Conservation (phyloP, 1,140 invertebrate species). For the Solenopsis invicta region DNA sequence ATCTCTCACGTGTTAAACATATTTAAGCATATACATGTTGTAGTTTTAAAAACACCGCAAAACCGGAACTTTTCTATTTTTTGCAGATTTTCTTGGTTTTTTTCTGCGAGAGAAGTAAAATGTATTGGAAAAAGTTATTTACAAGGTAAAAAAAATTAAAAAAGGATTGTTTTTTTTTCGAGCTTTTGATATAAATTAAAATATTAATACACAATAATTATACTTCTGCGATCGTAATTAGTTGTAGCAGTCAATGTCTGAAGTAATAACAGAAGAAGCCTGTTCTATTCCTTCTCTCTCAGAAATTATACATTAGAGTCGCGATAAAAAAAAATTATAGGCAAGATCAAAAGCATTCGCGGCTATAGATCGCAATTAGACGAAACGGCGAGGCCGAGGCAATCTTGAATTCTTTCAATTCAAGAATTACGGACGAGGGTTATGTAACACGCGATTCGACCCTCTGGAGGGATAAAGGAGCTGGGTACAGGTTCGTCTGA, state of each 20-base stretch:
- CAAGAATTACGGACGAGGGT: conserved; percentile 70
- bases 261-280: background rate
- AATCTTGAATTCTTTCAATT: conserved; percentile 62
- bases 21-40: background rate
- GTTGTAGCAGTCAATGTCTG: background rate
- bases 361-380: conserved; percentile 31
- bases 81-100: no score
- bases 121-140: no score
- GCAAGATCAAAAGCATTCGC: conserved; percentile 3
- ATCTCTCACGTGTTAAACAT: background rate
- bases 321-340: conserved; percentile 22
- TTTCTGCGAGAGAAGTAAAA: no score
- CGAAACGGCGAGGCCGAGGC: conserved; percentile 5
- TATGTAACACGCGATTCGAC: conserved; percentile 81
- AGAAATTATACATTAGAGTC: background rate
- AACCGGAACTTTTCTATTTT: no score
- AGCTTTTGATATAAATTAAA: no score
- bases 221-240: background rate
- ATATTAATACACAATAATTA: conserved; percentile 1
- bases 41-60: no score
- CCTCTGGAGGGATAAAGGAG: conserved; percentile 71
- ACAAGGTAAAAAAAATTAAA: no score
- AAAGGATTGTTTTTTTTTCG: no score
- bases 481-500: conserved; percentile 76
- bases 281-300: background rate